Evolutionary conservation across 2,797 vertebrate genomes (phyloP).

Genomic region (Muscicapa striata): DNA sequence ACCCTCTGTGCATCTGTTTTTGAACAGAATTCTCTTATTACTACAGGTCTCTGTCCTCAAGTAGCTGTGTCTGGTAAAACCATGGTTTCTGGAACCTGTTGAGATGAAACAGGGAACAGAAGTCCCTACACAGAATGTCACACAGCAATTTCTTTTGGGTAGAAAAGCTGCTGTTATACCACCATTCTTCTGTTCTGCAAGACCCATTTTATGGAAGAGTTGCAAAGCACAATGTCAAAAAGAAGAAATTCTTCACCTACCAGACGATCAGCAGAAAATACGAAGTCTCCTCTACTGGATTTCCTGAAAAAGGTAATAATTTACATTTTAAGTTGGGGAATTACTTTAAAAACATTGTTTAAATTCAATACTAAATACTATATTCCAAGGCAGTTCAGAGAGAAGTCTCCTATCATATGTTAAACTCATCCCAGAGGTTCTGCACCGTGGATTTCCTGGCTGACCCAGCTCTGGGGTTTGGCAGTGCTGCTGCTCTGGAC

Average conservation of each 20-base stretch:
- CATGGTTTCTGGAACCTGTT: neutral
- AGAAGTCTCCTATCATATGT: neutral
- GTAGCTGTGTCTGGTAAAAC: neutral
- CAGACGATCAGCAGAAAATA: slow-evolving; percentile 95
- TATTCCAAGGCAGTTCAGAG: neutral
- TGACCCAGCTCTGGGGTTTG: neutral
- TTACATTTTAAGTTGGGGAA: neutral
- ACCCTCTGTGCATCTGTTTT: neutral
- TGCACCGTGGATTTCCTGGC: neutral
- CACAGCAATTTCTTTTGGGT: neutral
- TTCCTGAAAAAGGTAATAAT: slow-evolving; percentile 79
- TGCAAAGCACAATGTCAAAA: neutral
- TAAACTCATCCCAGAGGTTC: neutral
- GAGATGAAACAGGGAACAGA: neutral
- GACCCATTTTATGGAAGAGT: neutral
- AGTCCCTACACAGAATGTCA: neutral
- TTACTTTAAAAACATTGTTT: neutral
- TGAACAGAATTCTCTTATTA: neutral
- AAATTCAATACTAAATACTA: neutral
- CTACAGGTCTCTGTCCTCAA: neutral
- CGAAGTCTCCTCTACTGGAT: slow-evolving; percentile 96
- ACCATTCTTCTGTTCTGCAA: neutral
- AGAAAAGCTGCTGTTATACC: neutral
- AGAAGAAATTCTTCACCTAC: slow-evolving; percentile 80
- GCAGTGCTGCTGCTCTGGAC: neutral